Conservation (phyloP, 2,888 invertebrate genomes). For the Trissolcus japonicus region DNA sequence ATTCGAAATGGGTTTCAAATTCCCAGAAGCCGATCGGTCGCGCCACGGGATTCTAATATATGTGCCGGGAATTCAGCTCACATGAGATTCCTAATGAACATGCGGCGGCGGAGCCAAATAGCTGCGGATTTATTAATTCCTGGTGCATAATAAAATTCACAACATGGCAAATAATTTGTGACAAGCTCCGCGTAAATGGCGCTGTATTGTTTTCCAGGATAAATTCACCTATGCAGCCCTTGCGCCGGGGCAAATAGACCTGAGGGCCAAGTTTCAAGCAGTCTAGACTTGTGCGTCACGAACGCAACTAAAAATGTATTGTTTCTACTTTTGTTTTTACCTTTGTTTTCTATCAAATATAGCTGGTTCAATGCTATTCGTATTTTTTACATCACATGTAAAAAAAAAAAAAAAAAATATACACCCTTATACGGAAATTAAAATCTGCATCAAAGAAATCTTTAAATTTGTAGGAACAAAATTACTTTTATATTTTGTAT, state of each 20-base stretch:
- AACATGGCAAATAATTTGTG: slow-evolving; percentile 19
- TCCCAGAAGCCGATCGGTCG: slow-evolving; percentile 26
- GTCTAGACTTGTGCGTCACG: slow-evolving; percentile 44
- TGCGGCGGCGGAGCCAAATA: slow-evolving; percentile 6
- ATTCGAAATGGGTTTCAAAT: slow-evolving; percentile 9
- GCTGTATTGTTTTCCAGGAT: slow-evolving; percentile 38
- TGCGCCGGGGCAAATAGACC: slow-evolving; percentile 38
- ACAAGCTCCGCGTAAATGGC: slow-evolving; percentile 22
- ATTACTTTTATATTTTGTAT: too few species aligned
- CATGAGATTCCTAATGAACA: slow-evolving; percentile 43
- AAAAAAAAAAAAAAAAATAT: too few species aligned
- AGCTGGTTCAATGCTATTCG: too few species aligned
- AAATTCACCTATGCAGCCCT: slow-evolving; percentile 32
- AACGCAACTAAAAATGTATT: slow-evolving; percentile 25
- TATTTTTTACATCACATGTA: too few species aligned
- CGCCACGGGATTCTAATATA: slow-evolving; percentile 38
- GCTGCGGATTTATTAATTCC: slow-evolving; percentile 37
- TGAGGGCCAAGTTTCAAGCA: slow-evolving; percentile 51
- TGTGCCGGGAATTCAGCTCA: slow-evolving; percentile 7
- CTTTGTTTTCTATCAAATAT: neutral
- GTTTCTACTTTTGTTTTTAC: slow-evolving; percentile 12
- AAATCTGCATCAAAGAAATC: too few species aligned
- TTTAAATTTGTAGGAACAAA: too few species aligned
- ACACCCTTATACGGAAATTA: too few species aligned
- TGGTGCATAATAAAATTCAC: slow-evolving; percentile 23